A percentile compares a stretch with the other conserved stretches of the same genome.
Evolutionary conservation across 2,888 invertebrate genomes (phyloP).

Genomic region (Thecophora atra): DNA sequence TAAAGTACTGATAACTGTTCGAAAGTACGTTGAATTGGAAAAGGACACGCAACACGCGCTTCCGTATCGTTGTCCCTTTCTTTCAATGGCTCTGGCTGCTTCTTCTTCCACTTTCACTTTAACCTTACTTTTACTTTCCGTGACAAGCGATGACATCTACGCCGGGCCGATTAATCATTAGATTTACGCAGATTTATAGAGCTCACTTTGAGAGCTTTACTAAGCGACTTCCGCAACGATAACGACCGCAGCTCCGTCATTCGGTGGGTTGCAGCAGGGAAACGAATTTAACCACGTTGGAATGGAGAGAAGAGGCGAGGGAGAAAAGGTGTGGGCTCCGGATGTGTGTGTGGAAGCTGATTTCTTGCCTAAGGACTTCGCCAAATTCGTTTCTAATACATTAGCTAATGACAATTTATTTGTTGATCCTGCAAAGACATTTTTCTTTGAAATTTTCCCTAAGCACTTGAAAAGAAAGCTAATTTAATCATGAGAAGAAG

Average conservation of each 20-base stretch:
- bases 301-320: background rate
- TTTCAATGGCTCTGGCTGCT: background rate
- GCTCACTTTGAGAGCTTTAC: background rate
- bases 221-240: background rate
- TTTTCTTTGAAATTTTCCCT: background rate
- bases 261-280: background rate
- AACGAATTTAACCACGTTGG: background rate
- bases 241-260: background rate
- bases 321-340: background rate
- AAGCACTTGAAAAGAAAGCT: background rate
- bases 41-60: no score
- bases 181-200: conserved; percentile 60
- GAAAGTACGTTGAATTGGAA: no score
- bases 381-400: no score
- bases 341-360: no score
- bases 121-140: background rate
- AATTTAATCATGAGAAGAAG: background rate
- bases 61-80: no score
- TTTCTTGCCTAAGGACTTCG: no score
- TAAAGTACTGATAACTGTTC: no score
- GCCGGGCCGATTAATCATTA: conserved; percentile 60
- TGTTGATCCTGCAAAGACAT: no score
- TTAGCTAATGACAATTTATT: no score
- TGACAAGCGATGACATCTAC: conserved; percentile 23
- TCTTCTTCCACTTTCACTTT: background rate